Conservation (phyloP, 64 coral and sea anemone species). For the Astreopora myriophthalma region DNA sequence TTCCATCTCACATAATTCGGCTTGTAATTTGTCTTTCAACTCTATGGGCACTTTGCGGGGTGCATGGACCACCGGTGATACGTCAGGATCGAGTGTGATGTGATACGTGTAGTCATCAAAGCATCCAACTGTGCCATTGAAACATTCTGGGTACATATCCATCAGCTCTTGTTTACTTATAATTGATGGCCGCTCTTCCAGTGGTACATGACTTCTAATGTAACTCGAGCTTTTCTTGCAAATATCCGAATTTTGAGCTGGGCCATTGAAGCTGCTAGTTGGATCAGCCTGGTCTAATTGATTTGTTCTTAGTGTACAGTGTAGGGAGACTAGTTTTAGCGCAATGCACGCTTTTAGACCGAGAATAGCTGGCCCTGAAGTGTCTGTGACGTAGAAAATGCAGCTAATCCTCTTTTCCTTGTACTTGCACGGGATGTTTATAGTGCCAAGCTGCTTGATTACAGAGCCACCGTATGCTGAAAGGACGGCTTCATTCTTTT, state of each 20-base stretch:
- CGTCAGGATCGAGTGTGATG: not conserved
- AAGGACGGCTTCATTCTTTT: conserved; percentile 35
- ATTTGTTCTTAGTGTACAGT: conserved; percentile 16
- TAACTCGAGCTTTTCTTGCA: not conserved
- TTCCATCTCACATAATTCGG: conserved; percentile 27
- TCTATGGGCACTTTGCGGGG: not conserved
- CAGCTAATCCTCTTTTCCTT: too few relatives aligned
- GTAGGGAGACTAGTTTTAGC: conserved; percentile 30
- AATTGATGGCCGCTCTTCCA: too few relatives aligned
- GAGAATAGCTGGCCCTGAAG: conserved; percentile 37
- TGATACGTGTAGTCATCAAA: conserved; percentile 12
- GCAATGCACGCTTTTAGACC: conserved; percentile 1
- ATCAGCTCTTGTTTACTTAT: not conserved
- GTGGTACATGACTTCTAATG: not conserved
- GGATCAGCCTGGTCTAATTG: conserved; percentile 23
- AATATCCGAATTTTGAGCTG: not conserved
- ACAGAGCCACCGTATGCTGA: too few relatives aligned
- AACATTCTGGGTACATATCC: too few relatives aligned
- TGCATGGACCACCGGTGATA: not conserved
- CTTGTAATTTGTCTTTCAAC: conserved; percentile 36
- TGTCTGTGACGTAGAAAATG: too few relatives aligned
- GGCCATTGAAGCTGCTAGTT: not conserved
- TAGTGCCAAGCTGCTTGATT: too few relatives aligned
- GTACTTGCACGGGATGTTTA: too few relatives aligned
- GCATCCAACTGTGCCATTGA: conserved; percentile 6